Evolutionary conservation across 1,140 invertebrate species (phyloP).

Genomic region (Drosophila ficusphila): DNA sequence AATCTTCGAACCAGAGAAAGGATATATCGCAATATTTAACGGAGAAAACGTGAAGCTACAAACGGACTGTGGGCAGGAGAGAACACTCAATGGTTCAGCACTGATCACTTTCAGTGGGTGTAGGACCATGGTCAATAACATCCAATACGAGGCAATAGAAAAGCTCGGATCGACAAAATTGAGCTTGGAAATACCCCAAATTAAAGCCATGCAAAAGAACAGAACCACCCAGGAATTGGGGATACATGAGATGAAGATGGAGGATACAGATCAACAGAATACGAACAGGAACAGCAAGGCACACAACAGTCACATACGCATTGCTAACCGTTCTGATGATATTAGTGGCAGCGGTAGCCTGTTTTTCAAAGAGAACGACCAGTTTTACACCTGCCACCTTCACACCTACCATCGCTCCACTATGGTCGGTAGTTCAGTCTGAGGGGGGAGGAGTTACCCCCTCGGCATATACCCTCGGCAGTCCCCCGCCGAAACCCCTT

Average conservation of each 20-base stretch:
- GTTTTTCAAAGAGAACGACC: not conserved
- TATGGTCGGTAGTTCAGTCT: too few relatives aligned
- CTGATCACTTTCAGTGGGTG: not conserved
- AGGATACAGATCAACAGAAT: not conserved
- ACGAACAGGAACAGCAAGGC: not conserved
- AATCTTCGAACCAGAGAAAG: not conserved
- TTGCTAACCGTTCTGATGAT: not conserved
- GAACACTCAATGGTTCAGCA: not conserved
- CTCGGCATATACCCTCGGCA: too few relatives aligned
- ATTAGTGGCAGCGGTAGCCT: not conserved
- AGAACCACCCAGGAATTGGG: not conserved
- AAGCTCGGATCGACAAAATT: not conserved
- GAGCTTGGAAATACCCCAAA: not conserved
- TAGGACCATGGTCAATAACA: not conserved
- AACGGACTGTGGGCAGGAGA: not conserved
- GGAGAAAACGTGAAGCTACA: not conserved
- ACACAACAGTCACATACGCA: not conserved
- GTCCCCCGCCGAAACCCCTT: not conserved
- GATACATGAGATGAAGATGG: not conserved
- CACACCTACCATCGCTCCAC: not conserved
- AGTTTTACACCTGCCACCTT: not conserved
- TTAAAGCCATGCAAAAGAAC: not conserved
- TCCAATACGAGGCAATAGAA: not conserved
- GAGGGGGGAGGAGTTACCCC: not conserved
- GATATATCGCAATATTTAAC: not conserved